Evolutionary conservation across 2,888 invertebrate species (phyloP).

Genomic region (Didymodactylos carnosus): DNA sequence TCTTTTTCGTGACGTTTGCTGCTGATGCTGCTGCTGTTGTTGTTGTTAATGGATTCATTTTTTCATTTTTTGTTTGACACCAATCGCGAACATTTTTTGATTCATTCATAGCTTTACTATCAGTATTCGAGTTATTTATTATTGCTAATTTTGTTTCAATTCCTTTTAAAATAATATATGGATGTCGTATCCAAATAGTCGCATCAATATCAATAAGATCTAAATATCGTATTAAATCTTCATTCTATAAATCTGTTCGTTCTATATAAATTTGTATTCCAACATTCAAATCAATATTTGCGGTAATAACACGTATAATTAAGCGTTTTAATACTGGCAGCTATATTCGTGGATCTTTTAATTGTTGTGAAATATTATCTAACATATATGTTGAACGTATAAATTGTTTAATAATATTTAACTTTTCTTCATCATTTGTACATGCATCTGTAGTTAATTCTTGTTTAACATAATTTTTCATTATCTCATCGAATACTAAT

Average conservation of each 20-base stretch:
- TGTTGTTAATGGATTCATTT: neutral
- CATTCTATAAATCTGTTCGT: neutral
- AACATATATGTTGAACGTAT: neutral
- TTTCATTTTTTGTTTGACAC: neutral
- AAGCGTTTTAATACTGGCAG: neutral
- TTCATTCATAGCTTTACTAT: neutral
- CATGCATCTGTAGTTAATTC: neutral
- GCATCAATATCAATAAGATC: neutral
- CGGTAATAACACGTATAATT: neutral
- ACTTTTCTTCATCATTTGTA: neutral
- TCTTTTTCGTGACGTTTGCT: too few relatives aligned
- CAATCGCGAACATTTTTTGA: neutral
- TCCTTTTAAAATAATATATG: neutral
- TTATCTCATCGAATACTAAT: neutral
- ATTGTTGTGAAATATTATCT: neutral
- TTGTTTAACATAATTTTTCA: neutral
- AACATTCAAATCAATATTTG: neutral
- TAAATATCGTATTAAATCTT: neutral
- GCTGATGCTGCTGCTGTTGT: neutral
- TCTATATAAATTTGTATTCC: neutral
- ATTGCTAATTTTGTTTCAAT: neutral
- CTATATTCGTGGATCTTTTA: neutral
- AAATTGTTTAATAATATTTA: neutral
- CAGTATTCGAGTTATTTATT: neutral
- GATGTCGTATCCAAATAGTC: neutral